Percentiles rank a stretch among this genome's conserved stretches.
phyloP scores from a whole-genome alignment of 53 echinoderm and acorn worm species.

The Hippasteria phrygiana region DNA sequence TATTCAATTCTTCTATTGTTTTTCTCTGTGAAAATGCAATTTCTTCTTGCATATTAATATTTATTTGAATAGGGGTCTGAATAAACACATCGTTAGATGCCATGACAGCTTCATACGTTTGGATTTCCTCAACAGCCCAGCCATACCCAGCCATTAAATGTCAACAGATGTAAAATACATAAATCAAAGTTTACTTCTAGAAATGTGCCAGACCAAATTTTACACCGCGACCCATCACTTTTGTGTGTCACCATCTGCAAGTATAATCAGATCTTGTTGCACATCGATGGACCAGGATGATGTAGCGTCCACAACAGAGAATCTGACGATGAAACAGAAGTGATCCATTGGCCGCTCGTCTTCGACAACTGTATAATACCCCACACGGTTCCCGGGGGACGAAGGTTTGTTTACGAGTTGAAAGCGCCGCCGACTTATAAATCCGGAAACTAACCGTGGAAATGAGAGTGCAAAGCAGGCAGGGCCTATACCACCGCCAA shows the following conservation, averaged over 20 bases:
- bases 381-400: neutral
- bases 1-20: no score
- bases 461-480: neutral
- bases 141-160: no score
- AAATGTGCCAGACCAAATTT: neutral
- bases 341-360: neutral
- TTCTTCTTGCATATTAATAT: no score
- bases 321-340: neutral
- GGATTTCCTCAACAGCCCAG: no score
- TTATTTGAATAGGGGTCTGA: no score
- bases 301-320: neutral
- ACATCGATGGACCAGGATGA: conserved; percentile 14
- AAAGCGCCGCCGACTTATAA: conserved; percentile 36
- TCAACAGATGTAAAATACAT: no score
- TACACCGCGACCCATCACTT: neutral
- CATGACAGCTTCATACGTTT: no score
- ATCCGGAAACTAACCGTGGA: conserved; percentile 21
- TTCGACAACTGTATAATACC: conserved; percentile 22
- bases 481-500: neutral
- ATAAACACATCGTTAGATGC: no score
- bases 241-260: conserved; percentile 26
- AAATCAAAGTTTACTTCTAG: no score
- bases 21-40: no score
- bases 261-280: conserved; percentile 22
- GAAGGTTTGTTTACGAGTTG: conserved; percentile 33